Evolutionary conservation across 1,140 invertebrate genomes (phyloP), one percentile per base, ranked within the genome.

Genomic region (Coptotermes formosanus): DNA sequence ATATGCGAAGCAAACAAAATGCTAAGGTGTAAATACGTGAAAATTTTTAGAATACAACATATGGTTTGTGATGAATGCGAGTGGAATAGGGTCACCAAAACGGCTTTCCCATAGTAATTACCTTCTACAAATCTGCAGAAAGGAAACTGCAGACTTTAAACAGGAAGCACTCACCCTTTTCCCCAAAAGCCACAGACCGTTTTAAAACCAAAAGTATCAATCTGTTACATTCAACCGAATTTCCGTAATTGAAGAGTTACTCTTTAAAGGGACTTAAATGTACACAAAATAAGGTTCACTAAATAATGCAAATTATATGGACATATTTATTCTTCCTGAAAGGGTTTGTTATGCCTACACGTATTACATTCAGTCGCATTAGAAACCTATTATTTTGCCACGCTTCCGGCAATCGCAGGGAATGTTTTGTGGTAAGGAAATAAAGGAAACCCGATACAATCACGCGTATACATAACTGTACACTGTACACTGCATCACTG

Each of bases 221-320:
- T 75, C n/a, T 75, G 64, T 75, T 11, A n/a, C 64, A 75, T 75
- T 75, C 64, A 30, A 64, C 14, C 59, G 19, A 75, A 75, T 75
- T 75, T 75, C 25, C 64, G n/a, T 16, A 75, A 30, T 25, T 30
- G 64, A 64, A 64, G 0, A 64, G 59, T 8, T 64, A 19, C 12
- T n/a, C 25, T 64, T 64, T 19, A 21, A 64, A 64, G 19, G 21
- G 59, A 75, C 30, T 75, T 75, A 75, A 75, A 8, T 75, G 25
- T 75, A 75, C 9, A 75, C 64, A 30, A n/a, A 75, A 75, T 16
- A 12, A n/a, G 64, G 25, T 75, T 25, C 64, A 75, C 64, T 75
- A 75, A 75, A 75, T 75, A 75, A 75, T 75, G 64, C n/a, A 30
- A 75, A 75, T 30, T 75, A 75, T 25, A 75, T 75, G 64, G 52